Base-by-base conservation (phyloP, 2,113 vertebrate species). In the Etheostoma cragini region DNA sequence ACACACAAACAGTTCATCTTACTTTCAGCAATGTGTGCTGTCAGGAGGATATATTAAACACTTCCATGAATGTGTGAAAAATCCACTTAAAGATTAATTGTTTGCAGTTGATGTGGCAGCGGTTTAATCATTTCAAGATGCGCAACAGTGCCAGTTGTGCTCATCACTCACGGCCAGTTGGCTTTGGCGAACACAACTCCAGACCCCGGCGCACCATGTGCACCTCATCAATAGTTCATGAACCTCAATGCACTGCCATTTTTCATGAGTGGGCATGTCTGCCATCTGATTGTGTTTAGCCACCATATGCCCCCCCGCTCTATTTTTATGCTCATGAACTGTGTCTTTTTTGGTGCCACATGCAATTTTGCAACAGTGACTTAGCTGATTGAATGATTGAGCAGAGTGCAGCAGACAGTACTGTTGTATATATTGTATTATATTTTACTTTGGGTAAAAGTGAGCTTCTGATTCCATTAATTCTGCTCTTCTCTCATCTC, bases 271-370 rank as follows among this genome's bases (percentile, higher is more conserved):
- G 73, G 88, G 77, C 76, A 82, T 50, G 85, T 91, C 85, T 88
- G 74, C 83, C 89, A 88, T 94, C 85, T 93, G 91, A 92, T 87
- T 84, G 84, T 83, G 73, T 87, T 92, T 89, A 91, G 76, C 71
- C 63, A 30, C 53, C 45, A 72, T 8, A 63, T 52, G 17, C 70
- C 33, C 19, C 53, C 42, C n/a, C 12, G 0, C 33, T 57, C 33
- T 58, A 45, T 58, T 70, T 80, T 76, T 77, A 65, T 60, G 60
- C 74, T 78, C 78, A 77, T 89, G 80, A 81, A 64, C 78, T 72
- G 46, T 49, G 60, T 80, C 83, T 86, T 45, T 50, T 84, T 87
- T 74, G 60, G 66, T 61, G 81, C 3, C 67, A 58, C 62, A 66
- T 66, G 60, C 13, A 3, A 76, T 38, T 72, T 63, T 61, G 70